phyloP scores from a whole-genome alignment of 2,113 vertebrate genomes.

The Oostethus manadensis region DNA sequence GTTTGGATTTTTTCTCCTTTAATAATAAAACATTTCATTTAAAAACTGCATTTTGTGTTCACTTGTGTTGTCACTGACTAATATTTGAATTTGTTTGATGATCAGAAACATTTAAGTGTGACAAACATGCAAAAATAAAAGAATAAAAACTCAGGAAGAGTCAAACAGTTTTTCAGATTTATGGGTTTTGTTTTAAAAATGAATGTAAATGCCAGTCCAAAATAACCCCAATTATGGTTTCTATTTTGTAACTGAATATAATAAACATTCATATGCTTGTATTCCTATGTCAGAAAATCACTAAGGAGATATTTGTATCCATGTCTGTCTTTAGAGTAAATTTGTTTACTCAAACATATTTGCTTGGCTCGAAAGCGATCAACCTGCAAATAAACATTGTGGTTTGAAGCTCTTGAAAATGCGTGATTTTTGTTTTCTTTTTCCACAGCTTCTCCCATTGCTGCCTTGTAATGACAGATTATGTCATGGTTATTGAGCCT shows the following conservation, averaged over 20 bases:
- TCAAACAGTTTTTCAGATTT: too few relatives aligned
- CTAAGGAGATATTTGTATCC: constrained; percentile 39
- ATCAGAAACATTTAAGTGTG: too few relatives aligned
- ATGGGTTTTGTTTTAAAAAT: background rate
- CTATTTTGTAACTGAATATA: background rate
- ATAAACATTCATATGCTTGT: background rate
- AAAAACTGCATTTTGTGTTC: too few relatives aligned
- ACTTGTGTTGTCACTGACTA: too few relatives aligned
- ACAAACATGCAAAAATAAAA: too few relatives aligned
- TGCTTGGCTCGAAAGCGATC: constrained; percentile 29
- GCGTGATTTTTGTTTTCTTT: constrained; percentile 21
- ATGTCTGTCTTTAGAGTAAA: constrained; percentile 29
- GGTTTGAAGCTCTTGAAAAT: constrained; percentile 23
- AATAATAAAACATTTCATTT: too few relatives aligned
- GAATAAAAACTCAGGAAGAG: too few relatives aligned
- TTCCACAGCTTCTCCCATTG: constrained; percentile 39
- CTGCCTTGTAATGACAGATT: constrained; percentile 56
- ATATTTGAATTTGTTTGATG: too few relatives aligned
- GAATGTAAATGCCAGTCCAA: background rate
- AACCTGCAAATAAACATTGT: constrained; percentile 52
- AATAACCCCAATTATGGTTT: background rate
- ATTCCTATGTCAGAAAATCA: background rate
- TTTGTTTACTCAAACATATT: constrained; percentile 57
- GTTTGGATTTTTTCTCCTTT: too few relatives aligned
- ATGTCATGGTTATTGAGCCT: constrained; percentile 55